Percentiles rank a stretch among this genome's conserved stretches.
Conservation (phyloP, 2,797 vertebrate genomes). For the Ptychobarbus kaznakovi region DNA sequence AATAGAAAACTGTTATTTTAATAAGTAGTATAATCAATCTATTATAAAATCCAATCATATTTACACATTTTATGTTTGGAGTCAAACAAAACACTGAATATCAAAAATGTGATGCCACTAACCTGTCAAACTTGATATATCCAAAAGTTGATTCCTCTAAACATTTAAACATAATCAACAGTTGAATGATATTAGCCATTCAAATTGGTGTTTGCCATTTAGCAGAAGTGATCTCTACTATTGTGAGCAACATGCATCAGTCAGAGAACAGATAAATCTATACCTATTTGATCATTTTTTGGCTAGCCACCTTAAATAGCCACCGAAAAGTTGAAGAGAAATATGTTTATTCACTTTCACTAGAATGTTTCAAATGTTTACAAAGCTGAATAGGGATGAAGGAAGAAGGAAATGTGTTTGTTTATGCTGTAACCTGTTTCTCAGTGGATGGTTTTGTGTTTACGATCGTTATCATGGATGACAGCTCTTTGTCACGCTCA, state of each 20-base stretch:
- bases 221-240: background rate
- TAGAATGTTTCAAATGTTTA: constrained; percentile 4
- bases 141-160: background rate
- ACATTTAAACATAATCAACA: no score
- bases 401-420: constrained; percentile 42
- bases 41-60: background rate
- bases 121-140: background rate
- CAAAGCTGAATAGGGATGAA: background rate
- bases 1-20: background rate
- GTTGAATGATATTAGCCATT: background rate
- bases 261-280: background rate
- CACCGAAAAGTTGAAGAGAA: background rate
- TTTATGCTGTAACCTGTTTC: constrained; percentile 51
- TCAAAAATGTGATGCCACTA: no score
- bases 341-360: background rate
- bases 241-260: background rate
- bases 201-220: background rate
- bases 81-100: background rate
- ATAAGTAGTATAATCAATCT: background rate
- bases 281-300: no score
- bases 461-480: constrained; percentile 73
- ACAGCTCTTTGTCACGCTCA: constrained; percentile 66
- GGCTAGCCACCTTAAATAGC: background rate
- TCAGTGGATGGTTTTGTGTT: constrained; percentile 64
- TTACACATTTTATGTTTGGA: background rate